Percentiles rank a stretch among this genome's conserved stretches.
phyloP scores from a whole-genome alignment of 64 coral and sea anemone genomes.

The Montipora capricornis region DNA sequence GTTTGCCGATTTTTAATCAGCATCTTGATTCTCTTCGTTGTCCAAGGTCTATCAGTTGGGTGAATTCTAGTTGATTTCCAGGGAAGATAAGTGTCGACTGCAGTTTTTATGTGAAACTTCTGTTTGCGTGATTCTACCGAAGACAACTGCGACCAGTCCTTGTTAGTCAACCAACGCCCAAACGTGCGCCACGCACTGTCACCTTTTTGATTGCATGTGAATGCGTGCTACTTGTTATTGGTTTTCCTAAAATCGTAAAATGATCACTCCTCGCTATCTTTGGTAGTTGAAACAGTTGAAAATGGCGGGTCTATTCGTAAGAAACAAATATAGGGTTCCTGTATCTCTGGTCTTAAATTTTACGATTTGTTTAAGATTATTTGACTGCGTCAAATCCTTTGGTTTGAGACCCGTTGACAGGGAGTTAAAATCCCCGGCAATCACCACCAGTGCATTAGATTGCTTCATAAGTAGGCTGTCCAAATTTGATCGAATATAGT shows the following conservation, averaged over 20 bases:
- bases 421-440: conserved; percentile 9
- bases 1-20: too few species aligned
- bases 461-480: conserved; percentile 38
- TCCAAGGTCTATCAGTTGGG: too few species aligned
- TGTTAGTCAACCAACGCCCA: conserved; percentile 2
- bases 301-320: not conserved
- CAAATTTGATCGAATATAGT: conserved; percentile 24
- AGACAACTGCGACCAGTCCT: not conserved
- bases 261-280: conserved; percentile 29
- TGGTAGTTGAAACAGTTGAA: conserved; percentile 25
- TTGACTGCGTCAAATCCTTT: conserved; percentile 25
- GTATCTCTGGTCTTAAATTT: too few species aligned
- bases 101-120: not conserved
- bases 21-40: too few species aligned
- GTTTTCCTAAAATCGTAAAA: conserved; percentile 29
- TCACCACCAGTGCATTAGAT: conserved; percentile 5
- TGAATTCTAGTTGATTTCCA: too few species aligned
- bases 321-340: too few species aligned
- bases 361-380: too few species aligned
- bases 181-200: conserved; percentile 5
- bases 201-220: conserved; percentile 5
- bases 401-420: not conserved
- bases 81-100: too few species aligned
- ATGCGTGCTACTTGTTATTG: conserved; percentile 5
- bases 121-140: not conserved